Evolutionary conservation across 2,888 invertebrate species (phyloP).

Genomic region (Norana najaformis): DNA sequence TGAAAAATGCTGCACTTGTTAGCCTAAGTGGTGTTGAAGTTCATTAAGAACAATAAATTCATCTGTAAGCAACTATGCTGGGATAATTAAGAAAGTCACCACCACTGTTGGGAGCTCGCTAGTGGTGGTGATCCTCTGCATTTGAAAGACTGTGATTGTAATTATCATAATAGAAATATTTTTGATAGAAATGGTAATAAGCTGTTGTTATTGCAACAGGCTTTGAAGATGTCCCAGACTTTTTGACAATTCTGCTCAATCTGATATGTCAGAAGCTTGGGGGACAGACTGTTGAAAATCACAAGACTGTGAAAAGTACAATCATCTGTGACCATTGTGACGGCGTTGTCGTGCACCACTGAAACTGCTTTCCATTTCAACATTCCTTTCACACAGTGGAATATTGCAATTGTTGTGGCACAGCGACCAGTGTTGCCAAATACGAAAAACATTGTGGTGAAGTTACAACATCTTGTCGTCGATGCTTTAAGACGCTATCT

Average conservation of each 20-base stretch:
- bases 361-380: slow-evolving; percentile 9
- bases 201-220: background rate
- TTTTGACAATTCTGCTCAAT: slow-evolving; percentile 15
- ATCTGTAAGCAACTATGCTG: no score
- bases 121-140: no score
- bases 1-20: no score
- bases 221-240: slow-evolving; percentile 19
- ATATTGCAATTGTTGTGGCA: background rate
- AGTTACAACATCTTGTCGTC: background rate
- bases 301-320: background rate
- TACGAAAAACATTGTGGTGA: background rate
- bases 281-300: background rate
- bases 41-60: background rate
- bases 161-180: background rate
- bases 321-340: background rate
- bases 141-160: background rate
- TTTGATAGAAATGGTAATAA: background rate
- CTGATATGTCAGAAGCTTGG: slow-evolving; percentile 20
- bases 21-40: no score
- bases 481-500: background rate
- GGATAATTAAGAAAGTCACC: no score
- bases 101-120: no score
- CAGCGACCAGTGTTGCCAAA: background rate
- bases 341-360: background rate
- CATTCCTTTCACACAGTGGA: slow-evolving; percentile 16